Base-by-base conservation (phyloP, 2,888 invertebrate genomes). In the Hydrotaea diabolus region DNA sequence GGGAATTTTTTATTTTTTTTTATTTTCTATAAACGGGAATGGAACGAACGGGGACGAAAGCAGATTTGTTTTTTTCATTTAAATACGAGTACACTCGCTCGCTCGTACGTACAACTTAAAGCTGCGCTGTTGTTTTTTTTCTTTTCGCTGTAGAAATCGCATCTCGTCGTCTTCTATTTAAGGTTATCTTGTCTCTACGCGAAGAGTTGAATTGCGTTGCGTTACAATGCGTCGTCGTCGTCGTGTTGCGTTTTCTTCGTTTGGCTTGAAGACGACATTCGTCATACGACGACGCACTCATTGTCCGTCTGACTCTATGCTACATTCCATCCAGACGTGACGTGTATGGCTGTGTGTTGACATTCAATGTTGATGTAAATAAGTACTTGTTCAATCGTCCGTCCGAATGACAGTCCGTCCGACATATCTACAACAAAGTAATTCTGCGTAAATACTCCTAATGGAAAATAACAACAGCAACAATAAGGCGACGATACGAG, bases 371-470 rank as follows among this genome's bases (percentile, higher is more conserved):
- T 36, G 36, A n/a, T n/a, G n/a, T n/a, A n/a, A 31, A 31, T 31
- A 4, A 7, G 31, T 31, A 31, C 2, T 31, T 39, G 39, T 39
- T 8, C 7, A 13, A 1, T 3, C 23, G 3, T 15, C 1, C 2
- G 21, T 19, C 21, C 11, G 19, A 11, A 13, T 55, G 21, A 8
- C 5, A 21, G 15, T 15, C 13, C 26, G 23, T 3, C 26, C 59
- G 49, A 19, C 31, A 19, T 66, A 13, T 66, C 39, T 66, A 43
- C 66, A 17, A 64, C 64, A 39, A 39, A 39, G 66, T 66, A 66
- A 77, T 69, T 69, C 57, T 77, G 21, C 53, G 49, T 79, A 64
- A 73, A 73, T 79, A 64, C n/a, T n/a, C 73, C 64, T 79, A 55
- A 26, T 43, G 55, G 64, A 79, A 43, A 66, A 66, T n/a, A 57